A percentile compares a stretch with the other conserved stretches of the same genome.
Conservation (phyloP, 2,888 invertebrate genomes). For the Hemistola chrysoprasaria region DNA sequence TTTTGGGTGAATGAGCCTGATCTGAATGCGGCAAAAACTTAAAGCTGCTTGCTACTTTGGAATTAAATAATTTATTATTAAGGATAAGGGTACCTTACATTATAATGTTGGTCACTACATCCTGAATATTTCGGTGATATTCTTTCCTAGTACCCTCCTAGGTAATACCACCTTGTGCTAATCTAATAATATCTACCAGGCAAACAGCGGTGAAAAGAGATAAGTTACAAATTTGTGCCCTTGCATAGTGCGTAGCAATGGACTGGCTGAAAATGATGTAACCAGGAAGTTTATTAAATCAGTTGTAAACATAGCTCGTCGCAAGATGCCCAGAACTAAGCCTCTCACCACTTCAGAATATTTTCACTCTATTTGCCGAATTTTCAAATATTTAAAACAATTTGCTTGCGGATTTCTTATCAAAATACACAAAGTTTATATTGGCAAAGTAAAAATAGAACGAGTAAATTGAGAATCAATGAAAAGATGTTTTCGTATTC, state of each 20-base stretch:
- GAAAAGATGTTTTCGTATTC: constrained; percentile 11
- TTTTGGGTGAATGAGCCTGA: neutral
- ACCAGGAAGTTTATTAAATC: neutral
- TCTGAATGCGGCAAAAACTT: too few relatives aligned
- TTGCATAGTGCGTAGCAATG: too few relatives aligned
- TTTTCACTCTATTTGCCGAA: constrained; percentile 5
- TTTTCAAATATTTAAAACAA: constrained; percentile 11
- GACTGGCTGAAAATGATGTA: too few relatives aligned
- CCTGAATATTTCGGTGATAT: constrained; percentile 17
- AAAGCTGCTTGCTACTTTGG: too few relatives aligned
- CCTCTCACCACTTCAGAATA: neutral
- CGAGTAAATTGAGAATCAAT: constrained; percentile 13
- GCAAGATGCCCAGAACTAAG: neutral
- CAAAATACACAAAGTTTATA: constrained; percentile 20
- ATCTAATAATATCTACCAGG: too few relatives aligned
- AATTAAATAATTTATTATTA: too few relatives aligned
- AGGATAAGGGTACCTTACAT: too few relatives aligned
- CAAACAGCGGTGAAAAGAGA: too few relatives aligned
- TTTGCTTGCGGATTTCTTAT: constrained; percentile 15
- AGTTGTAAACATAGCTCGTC: constrained; percentile 4
- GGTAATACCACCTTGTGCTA: too few relatives aligned
- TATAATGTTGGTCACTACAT: too few relatives aligned
- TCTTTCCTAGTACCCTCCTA: too few relatives aligned
- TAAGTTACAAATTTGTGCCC: too few relatives aligned
- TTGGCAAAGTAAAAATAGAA: constrained; percentile 14